Evolutionary conservation across 2,797 vertebrate genomes (phyloP).

Genomic region (Spinus pinus): DNA sequence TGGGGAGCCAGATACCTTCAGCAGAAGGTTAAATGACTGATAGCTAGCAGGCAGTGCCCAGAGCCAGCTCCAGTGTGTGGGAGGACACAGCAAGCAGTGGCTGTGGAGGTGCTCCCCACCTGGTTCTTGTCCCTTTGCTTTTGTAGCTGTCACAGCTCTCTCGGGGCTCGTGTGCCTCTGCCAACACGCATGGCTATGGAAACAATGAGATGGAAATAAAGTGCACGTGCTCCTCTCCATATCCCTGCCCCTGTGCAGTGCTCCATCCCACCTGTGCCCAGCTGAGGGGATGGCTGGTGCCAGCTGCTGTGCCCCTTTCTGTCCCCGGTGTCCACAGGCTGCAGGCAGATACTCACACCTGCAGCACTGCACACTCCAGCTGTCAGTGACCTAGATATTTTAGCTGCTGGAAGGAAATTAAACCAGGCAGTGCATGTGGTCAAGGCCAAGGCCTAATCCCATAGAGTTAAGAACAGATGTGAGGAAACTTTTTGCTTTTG

Average conservation of each 20-base stretch:
- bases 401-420: not conserved
- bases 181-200: fast-evolving
- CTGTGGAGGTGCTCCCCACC: not conserved
- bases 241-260: not conserved
- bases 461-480: not conserved
- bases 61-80: not conserved
- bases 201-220: not conserved
- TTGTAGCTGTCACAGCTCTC: not conserved
- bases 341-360: not conserved
- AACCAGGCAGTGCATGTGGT: not conserved
- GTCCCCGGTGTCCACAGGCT: not conserved
- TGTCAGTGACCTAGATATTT: not conserved
- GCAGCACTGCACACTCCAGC: not conserved
- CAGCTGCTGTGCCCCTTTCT: not conserved
- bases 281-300: not conserved
- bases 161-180: not conserved
- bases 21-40: not conserved
- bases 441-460: not conserved
- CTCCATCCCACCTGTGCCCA: fast-evolving
- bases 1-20: not conserved
- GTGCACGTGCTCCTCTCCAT: fast-evolving
- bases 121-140: not conserved
- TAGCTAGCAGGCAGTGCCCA: no score
- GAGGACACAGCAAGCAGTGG: not conserved
- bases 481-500: not conserved